These are phyloP conservation scores for Spilosoma lubricipeda DNA, from an alignment of 2,888 invertebrate species.

Conservation along the genomic window DNA sequence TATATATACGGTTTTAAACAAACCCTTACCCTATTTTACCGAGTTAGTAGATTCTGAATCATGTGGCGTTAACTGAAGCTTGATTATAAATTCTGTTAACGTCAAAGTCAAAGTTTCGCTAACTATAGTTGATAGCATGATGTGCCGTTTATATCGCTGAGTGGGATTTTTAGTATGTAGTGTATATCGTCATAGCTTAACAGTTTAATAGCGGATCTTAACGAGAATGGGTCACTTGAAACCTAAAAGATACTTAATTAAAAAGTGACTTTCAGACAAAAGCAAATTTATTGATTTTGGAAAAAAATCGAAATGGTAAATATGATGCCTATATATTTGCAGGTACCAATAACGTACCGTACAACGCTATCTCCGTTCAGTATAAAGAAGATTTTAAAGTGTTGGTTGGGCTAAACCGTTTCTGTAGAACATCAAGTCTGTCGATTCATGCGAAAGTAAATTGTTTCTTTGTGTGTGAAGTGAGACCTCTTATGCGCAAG, in stretches of 20 bases:
- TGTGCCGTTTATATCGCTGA: background rate
- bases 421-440: background rate
- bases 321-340: background rate
- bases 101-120: conserved; percentile 14
- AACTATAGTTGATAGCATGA: background rate
- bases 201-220: background rate
- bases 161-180: background rate
- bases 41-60: conserved; percentile 2
- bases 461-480: background rate
- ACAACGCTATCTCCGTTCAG: background rate
- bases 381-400: background rate
- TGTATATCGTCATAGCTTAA: background rate
- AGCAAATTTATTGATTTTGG: background rate
- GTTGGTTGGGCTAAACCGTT: background rate
- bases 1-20: background rate
- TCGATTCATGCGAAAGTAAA: background rate
- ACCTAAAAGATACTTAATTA: background rate
- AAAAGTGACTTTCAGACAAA: no score
- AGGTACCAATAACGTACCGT: no score
- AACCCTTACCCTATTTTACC: conserved; percentile 3
- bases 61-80: background rate
- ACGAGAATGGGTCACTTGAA: background rate
- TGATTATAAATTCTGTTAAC: conserved; percentile 15
- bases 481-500: background rate
- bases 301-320: background rate